Base-by-base conservation (phyloP, 2,888 invertebrate species). In the Glyphotaelius pellucidus region DNA sequence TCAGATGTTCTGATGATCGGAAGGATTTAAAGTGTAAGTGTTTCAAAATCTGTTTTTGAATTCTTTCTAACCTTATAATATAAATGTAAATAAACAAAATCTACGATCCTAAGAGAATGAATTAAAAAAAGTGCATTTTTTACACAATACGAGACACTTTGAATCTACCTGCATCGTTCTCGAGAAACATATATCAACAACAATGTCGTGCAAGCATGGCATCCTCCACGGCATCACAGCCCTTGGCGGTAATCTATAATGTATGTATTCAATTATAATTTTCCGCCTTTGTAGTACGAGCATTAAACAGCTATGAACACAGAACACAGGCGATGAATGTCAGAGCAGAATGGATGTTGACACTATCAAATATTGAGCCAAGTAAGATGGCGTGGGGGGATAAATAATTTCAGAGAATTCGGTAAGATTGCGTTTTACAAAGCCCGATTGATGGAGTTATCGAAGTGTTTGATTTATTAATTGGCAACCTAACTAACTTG, bases 221-320 rank as follows among this genome's bases (percentile, higher is more conserved):
- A 84, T 31, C 47, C 90, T 80, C 84, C 90, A 11, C 30, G 90
- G 85, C n/a, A 30, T 85, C 83, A 80, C 35, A 52, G 0, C 42
- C 80, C 81, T 42, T 80, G 52, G 52, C 25, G 19, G 52, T 88
- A 31, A 88, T 92, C 88, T 67, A 90, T 92, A 92, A 88, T 92
- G 91, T 79, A 91, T 86, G 91, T 42, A 67, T 86, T 91, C 80
- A 31, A 91, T 91, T 86, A 91, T 91, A 47, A 88, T 88, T 88
- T 31, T 35, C 35, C n/a, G 85, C 85, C 42, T 85, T 85, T 38
- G 42, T 38, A 31, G 52, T 67, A 85, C 15, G 42, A n/a, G 42
- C 12, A 35, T 85, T 85, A 85, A 32, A n/a, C 85, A 85, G 85
- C 42, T 31, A 85, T 31, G 85, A 67, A 67, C 52, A 67, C 52